Percentiles rank a stretch among this genome's conserved stretches.
Evolutionary conservation across 2,797 vertebrate species (phyloP).

Genomic region (Todus mexicanus): DNA sequence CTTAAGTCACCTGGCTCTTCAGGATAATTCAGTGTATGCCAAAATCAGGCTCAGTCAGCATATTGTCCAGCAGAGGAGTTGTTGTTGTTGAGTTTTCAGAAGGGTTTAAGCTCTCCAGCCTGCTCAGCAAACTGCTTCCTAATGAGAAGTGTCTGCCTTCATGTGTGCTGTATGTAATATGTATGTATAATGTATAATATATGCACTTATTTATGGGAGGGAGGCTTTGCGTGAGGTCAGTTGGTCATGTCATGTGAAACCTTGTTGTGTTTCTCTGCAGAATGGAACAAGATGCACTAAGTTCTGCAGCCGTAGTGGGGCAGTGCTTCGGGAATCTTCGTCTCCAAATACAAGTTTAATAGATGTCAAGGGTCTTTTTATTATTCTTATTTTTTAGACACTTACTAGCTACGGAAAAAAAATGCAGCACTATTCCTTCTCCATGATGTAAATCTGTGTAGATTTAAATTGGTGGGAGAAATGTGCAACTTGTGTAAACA

Average conservation of each 20-base stretch:
- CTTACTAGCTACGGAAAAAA: neutral
- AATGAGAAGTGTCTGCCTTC: neutral
- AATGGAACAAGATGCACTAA: neutral
- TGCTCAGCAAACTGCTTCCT: neutral
- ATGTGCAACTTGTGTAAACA: constrained; percentile 26
- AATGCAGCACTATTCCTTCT: neutral
- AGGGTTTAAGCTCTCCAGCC: neutral
- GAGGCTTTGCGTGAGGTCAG: neutral
- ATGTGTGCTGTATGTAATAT: neutral
- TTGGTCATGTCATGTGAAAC: neutral
- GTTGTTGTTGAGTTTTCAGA: neutral
- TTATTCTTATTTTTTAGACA: neutral
- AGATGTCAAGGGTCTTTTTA: neutral
- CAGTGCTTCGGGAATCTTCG: neutral
- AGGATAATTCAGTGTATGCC: neutral
- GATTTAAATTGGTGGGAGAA: constrained; percentile 9
- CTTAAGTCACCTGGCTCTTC: neutral
- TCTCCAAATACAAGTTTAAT: neutral
- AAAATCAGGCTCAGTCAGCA: neutral
- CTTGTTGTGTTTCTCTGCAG: neutral
- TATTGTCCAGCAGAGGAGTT: neutral
- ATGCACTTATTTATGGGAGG: neutral
- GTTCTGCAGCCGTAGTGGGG: neutral
- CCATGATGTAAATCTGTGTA: constrained; percentile 4
- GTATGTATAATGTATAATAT: too few relatives aligned